Evolutionary conservation across 1,140 invertebrate species (phyloP).

Genomic region (Helicorthomorpha holstii): DNA sequence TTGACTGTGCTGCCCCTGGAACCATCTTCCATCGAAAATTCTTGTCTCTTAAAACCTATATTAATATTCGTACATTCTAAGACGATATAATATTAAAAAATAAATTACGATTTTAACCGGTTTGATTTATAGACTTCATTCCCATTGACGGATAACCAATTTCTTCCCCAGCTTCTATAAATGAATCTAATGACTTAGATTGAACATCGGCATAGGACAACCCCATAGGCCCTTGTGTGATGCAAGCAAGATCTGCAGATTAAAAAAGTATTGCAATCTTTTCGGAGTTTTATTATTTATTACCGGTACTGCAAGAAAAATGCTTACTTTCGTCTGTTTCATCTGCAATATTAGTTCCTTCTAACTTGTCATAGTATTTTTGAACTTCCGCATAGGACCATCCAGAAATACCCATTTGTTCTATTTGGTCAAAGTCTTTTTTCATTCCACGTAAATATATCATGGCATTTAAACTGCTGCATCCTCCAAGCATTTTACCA

Average conservation of each 20-base stretch:
- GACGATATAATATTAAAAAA: too few species aligned
- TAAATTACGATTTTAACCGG: too few species aligned
- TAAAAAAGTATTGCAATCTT: neutral
- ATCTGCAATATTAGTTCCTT: conserved; percentile 40
- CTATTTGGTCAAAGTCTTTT: conserved; percentile 79
- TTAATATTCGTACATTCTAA: neutral
- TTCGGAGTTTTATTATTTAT: neutral
- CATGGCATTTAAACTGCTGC: conserved; percentile 86
- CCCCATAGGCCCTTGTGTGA: neutral
- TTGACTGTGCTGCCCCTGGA: conserved; percentile 14
- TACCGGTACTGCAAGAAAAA: neutral
- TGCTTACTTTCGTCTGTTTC: conserved; percentile 19
- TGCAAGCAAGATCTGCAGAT: neutral
- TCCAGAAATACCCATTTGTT: conserved; percentile 60
- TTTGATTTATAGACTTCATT: neutral
- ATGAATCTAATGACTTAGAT: neutral
- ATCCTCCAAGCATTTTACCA: conserved; percentile 40
- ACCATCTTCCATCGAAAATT: neutral
- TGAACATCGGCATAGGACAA: neutral
- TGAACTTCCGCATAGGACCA: conserved; percentile 77
- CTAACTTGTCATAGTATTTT: conserved; percentile 64
- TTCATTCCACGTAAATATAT: conserved; percentile 80
- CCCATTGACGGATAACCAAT: neutral
- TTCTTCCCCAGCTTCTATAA: neutral
- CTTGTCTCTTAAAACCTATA: neutral